A percentile compares a stretch with the other conserved stretches of the same genome.
Conservation (phyloP, 2,888 invertebrate genomes). For the Muscina levida region DNA sequence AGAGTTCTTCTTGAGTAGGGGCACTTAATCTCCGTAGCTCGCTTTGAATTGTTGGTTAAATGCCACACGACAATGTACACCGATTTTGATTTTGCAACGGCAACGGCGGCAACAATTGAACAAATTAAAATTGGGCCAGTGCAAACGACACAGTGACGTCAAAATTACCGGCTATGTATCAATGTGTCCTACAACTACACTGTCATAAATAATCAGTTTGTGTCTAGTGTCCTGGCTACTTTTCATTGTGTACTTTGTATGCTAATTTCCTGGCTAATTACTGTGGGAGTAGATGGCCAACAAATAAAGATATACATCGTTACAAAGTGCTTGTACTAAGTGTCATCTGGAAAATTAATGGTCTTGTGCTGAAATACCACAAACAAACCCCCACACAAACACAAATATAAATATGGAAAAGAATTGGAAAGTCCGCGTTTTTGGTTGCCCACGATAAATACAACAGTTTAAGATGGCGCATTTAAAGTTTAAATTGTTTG, state of each 20-base stretch:
- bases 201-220: neutral
- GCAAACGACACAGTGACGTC: too few species aligned
- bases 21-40: neutral
- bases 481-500: too few species aligned
- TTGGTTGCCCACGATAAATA: too few species aligned
- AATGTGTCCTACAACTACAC: too few species aligned
- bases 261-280: constrained; percentile 29
- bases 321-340: constrained; percentile 8
- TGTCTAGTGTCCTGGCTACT: neutral
- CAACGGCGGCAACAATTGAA: neutral
- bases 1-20: too few species aligned
- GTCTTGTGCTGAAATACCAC: neutral
- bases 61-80: neutral
- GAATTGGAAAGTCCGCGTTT: too few species aligned
- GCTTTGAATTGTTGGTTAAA: neutral
- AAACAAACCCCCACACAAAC: too few species aligned
- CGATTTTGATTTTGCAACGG: neutral
- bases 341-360: constrained; percentile 23
- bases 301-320: constrained; percentile 28
- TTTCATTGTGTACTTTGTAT: constrained; percentile 5
- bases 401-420: neutral
- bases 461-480: too few species aligned
- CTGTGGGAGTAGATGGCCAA: constrained; percentile 18
- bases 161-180: too few species aligned
- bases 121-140: neutral